phyloP scores from a whole-genome alignment of 1,140 invertebrate species.

The Drosophila pseudoobscura region DNA sequence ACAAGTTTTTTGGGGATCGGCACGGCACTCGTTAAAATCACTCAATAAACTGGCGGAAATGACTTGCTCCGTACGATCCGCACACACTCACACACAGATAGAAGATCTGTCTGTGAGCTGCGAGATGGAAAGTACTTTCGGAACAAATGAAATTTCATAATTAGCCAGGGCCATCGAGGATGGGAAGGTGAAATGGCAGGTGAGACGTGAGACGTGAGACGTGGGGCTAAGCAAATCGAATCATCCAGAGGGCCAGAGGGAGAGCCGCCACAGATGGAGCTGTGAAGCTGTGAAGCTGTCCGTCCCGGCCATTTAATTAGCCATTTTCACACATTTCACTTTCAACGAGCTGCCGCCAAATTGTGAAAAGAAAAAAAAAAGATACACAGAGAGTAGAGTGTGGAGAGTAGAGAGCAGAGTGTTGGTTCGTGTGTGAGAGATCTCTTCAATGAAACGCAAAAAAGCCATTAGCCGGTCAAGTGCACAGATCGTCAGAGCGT shows the following conservation, averaged over 20 bases:
- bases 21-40: conserved; percentile 43
- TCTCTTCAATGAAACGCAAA: conserved; percentile 76
- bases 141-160: conserved; percentile 55
- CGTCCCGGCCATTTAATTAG: conserved; percentile 74
- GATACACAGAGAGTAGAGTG: neutral
- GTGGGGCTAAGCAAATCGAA: conserved; percentile 45
- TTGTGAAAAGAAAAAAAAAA: conserved; percentile 56
- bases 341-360: conserved; percentile 80
- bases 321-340: conserved; percentile 81
- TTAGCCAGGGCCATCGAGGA: conserved; percentile 22
- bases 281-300: conserved; percentile 18
- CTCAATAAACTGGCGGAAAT: conserved; percentile 69
- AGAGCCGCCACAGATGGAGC: neutral
- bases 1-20: conserved; percentile 23
- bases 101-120: conserved; percentile 7
- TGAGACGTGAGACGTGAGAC: neutral
- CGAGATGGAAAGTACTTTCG: conserved; percentile 36
- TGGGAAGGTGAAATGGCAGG: conserved; percentile 1
- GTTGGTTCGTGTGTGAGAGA: conserved; percentile 1
- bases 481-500: conserved; percentile 47
- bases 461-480: conserved; percentile 75
- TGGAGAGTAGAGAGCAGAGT: neutral
- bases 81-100: too few relatives aligned
- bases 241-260: conserved; percentile 20
- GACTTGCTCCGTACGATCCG: conserved; percentile 26